phyloP scores from a whole-genome alignment of 2,797 vertebrate species.

The Sebastes trivittatus region DNA sequence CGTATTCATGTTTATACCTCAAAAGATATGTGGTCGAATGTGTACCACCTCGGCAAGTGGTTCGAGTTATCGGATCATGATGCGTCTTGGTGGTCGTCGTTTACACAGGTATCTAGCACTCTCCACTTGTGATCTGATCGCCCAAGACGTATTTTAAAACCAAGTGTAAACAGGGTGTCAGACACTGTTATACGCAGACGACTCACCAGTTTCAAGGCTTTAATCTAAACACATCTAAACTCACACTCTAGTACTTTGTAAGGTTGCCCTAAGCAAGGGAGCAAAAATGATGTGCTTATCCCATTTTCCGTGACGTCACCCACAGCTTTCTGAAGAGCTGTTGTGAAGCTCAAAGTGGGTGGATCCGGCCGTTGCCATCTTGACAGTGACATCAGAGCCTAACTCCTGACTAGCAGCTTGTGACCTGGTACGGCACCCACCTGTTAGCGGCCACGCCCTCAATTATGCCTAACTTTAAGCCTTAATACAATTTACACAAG shows the following conservation, averaged over 20 bases:
- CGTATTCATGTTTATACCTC: not conserved
- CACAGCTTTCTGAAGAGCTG: too few relatives aligned
- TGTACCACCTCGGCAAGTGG: not conserved
- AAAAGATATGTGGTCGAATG: not conserved
- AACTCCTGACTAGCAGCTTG: too few relatives aligned
- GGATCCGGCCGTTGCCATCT: too few relatives aligned
- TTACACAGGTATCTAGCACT: not conserved
- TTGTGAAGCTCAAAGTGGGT: too few relatives aligned
- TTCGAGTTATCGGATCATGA: accelerated
- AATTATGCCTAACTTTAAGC: too few relatives aligned
- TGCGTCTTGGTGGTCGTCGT: not conserved
- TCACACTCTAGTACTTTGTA: not conserved
- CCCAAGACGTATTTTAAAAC: too few relatives aligned
- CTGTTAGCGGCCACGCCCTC: too few relatives aligned
- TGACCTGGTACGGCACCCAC: too few relatives aligned
- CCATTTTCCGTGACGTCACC: not conserved
- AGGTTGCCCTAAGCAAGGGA: not conserved
- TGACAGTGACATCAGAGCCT: too few relatives aligned
- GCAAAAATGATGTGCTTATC: not conserved
- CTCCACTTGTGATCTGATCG: not conserved
- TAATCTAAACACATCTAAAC: not conserved
- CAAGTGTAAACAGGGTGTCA: not conserved
- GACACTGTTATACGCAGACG: not conserved
- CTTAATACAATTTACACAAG: too few relatives aligned
- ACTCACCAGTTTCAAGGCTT: not conserved